These are phyloP conservation scores for Hippocampus kuda DNA, from an alignment of 2,797 vertebrate genomes.

Conservation along the genomic window DNA sequence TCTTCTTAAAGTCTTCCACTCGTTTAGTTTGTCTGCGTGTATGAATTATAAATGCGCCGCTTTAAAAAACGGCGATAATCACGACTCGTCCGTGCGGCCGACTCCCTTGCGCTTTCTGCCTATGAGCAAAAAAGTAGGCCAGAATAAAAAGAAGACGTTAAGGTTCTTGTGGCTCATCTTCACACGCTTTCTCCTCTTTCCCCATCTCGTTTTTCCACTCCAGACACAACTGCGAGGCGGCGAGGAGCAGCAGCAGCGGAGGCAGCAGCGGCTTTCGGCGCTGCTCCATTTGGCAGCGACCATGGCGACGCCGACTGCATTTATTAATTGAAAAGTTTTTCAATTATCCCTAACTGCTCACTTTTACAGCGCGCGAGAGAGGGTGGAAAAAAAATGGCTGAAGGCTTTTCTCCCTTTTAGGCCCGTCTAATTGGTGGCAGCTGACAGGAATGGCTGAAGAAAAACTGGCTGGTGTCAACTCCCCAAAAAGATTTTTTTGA, in stretches of 20 bases:
- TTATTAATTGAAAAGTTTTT: conserved; percentile 14
- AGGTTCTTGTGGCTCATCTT: neutral
- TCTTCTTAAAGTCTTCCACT: neutral
- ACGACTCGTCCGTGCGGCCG: neutral
- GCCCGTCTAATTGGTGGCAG: neutral
- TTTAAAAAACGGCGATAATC: neutral
- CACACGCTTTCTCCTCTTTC: neutral
- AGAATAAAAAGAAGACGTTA: neutral
- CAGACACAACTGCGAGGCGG: neutral
- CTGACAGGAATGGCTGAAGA: neutral
- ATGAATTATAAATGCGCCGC: neutral
- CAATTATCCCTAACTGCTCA: conserved; percentile 8
- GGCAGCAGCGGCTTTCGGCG: neutral
- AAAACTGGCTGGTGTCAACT: neutral
- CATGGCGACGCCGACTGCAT: neutral
- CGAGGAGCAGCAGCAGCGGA: neutral
- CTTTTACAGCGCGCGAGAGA: neutral
- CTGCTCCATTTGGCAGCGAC: conserved; percentile 2
- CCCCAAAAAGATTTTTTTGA: neutral
- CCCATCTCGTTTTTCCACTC: neutral
- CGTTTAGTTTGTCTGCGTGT: neutral
- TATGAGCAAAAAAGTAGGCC: conserved; percentile 1
- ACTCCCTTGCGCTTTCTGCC: neutral
- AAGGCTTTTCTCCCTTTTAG: neutral
- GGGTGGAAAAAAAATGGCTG: neutral